Evolutionary conservation across 2,797 vertebrate genomes (phyloP), one percentile per base, ranked within the genome.

Genomic region (Apogon hyalosoma): DNA sequence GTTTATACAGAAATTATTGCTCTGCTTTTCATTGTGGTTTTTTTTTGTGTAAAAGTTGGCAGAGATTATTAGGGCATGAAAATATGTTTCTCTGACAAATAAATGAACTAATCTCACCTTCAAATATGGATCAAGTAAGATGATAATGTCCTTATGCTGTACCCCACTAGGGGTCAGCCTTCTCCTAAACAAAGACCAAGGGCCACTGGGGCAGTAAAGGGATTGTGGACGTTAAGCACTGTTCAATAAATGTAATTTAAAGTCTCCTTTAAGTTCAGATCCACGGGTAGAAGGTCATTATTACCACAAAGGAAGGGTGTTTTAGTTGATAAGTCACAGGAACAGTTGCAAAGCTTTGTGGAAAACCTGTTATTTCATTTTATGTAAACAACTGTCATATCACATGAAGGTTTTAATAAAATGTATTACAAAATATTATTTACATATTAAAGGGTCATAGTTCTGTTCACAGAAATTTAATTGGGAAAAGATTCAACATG

Each of bases 91-190:
- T 51, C 9, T 43, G 12, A 55, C 4, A 33, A 6, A 33, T 2
- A 0, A 4, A 15, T 40, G 64, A 53, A 51, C 18, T 8, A 56
- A 60, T 48, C 19, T 38, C 45, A 36, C 15, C 1, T 15, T 40
- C 2, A 36, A 11, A 31, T 28, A 11, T 51, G 2, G 24, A 6
- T 2, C 0, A 63, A 50, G 18, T 47, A 40, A 45, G n/a, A 14
- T 51, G 73, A 57, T 57, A 54, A 56, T 83, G 19, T 73, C 63
- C 9, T 12, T 46, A 6, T 47, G 12, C 18, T 21, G 8, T 76
- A 1, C 52, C 47, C 87, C 89, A 86, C 85, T 75, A 92, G 87
- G 74, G 77, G 87, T 74, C 88, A 89, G 72, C 39, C 75, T 90
- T 82, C 63, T 60, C 85, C 64, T 71, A 55, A 71, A 36, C 49